Percentiles rank a stretch among this genome's conserved stretches.
phyloP scores from a whole-genome alignment of 1,140 invertebrate genomes.

The Megalopta genalis region DNA sequence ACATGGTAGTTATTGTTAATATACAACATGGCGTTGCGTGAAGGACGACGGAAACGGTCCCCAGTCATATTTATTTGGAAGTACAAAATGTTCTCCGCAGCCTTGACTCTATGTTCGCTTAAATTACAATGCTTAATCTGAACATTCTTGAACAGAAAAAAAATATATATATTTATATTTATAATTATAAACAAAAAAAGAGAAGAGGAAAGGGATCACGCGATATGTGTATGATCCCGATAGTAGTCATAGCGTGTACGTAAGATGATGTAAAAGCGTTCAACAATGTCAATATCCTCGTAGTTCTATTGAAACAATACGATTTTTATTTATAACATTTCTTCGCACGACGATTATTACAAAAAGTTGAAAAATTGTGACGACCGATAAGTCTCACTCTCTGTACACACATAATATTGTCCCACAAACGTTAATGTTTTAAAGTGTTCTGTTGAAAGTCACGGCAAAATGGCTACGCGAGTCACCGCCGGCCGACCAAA shows the following conservation, averaged over 20 bases:
- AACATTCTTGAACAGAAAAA: neutral
- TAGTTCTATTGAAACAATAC: constrained; percentile 43
- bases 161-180: no score
- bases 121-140: neutral
- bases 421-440: constrained; percentile 10
- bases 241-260: neutral
- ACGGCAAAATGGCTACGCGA: constrained; percentile 26
- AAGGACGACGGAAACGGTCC: neutral
- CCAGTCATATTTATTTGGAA: constrained; percentile 6
- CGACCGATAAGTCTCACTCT: constrained; percentile 27
- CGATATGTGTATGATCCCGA: no score
- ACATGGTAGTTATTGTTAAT: neutral
- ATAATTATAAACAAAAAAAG: no score
- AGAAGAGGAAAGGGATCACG: no score
- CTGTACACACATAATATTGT: constrained; percentile 28
- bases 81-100: constrained; percentile 6
- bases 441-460: neutral
- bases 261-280: constrained; percentile 2
- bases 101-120: neutral
- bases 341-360: constrained; percentile 36
- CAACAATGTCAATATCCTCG: neutral
- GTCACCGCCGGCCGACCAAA: neutral
- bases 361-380: constrained; percentile 47
- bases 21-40: neutral
- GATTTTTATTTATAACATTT: constrained; percentile 48